Evolutionary conservation across 2,113 vertebrate species (phyloP), one percentile per base, ranked within the genome.

Genomic region (Sporophila hypoxantha): DNA sequence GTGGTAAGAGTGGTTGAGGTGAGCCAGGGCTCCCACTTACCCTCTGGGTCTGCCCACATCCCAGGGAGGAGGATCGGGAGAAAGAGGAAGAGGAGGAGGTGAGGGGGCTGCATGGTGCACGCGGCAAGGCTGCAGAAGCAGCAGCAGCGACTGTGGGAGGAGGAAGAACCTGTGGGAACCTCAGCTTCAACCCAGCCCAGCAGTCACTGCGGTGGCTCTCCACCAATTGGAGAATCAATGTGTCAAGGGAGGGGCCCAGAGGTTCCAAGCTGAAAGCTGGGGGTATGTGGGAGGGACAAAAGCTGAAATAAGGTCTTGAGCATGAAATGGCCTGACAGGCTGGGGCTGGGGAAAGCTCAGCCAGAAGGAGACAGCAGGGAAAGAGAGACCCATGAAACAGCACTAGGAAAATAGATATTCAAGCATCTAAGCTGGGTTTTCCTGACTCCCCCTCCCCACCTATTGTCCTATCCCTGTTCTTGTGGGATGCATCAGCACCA

Each of bases 21-120:
- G 67, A 91, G 59, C 17, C 56, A 50, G 62, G 25, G 70, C 17
- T 83, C 57, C 39, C 53, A 92, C 89, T 95, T 94, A 94, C 94
- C 92, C 49, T 83, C 73, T 55, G 66, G 11, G 15, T 90, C 39
- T 83, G 91, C 66, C 77, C 76, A 64, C 17, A 44, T 85, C 36
- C 30, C 44, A 17, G 57, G 77, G n/a, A 89, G 57, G 16, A 91
- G 32, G n/a, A 74, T 10, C 5, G 17, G 18, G 19, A 78, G 59
- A 37, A 87, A 65, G 39, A 82, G 36, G 82, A 93, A 57, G 56
- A 91, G 36, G 23, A 91, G 27, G 44, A 76, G 26, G 21, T 17
- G 57, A 39, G 10, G 15, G 25, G 22, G 17, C 69, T 39, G 65
- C 94, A 95, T 94, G 69, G n/a, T 26, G n/a, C 34, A 8, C 0